Evolutionary conservation across 2,888 invertebrate genomes (phyloP).

Genomic region (Iphiclides podalirius): DNA sequence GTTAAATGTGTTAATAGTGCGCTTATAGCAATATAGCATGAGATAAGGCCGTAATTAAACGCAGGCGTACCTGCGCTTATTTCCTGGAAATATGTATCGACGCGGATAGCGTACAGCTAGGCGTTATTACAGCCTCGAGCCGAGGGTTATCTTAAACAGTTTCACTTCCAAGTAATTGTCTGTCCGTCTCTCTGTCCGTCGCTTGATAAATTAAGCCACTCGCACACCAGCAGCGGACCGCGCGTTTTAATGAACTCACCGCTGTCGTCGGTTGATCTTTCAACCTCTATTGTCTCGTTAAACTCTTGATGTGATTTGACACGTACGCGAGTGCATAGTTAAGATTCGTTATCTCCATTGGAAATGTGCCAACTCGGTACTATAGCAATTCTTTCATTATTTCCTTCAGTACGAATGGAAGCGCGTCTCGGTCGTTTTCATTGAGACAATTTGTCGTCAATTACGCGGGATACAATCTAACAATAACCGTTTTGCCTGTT

Average conservation of each 20-base stretch:
- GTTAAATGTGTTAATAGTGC: neutral
- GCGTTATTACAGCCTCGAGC: constrained; percentile 9
- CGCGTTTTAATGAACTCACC: constrained; percentile 11
- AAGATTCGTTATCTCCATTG: too few species aligned
- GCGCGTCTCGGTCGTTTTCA: too few species aligned
- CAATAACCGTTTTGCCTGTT: too few species aligned
- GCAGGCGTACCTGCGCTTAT: constrained; percentile 5
- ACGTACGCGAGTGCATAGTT: too few species aligned
- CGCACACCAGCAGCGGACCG: neutral
- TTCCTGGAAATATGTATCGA: constrained; percentile 16
- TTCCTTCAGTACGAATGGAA: too few species aligned
- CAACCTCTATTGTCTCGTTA: constrained; percentile 9
- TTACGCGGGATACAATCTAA: too few species aligned
- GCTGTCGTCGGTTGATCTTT: constrained; percentile 5
- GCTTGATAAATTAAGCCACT: constrained; percentile 19
- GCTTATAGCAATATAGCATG: constrained; percentile 7
- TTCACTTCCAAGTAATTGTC: constrained; percentile 24
- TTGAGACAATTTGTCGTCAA: too few species aligned
- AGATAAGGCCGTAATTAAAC: constrained; percentile 8
- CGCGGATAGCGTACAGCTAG: constrained; percentile 8
- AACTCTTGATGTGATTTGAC: too few species aligned
- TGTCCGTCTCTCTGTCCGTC: constrained; percentile 16
- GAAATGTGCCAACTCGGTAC: too few species aligned
- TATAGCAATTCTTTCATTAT: too few species aligned
- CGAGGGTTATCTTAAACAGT: constrained; percentile 18